Conservation (phyloP, 1,140 invertebrate species). For the Philaenus spumarius region DNA sequence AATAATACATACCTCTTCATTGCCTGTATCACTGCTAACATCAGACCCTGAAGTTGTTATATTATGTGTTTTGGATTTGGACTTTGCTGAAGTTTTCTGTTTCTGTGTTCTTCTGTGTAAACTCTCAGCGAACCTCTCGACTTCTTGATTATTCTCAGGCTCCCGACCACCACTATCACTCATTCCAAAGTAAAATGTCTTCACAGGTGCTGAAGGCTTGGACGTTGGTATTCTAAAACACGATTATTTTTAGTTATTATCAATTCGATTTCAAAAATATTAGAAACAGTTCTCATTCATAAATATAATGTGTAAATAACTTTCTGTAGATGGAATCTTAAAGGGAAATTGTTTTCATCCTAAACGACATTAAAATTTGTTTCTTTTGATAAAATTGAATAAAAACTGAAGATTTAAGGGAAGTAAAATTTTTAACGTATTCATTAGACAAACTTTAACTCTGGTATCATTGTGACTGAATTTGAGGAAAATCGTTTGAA, state of each 20-base stretch:
- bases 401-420: too few relatives aligned
- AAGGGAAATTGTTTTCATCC: too few relatives aligned
- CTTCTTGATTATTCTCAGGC: constrained; percentile 24
- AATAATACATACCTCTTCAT: constrained; percentile 20
- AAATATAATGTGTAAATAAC: constrained; percentile 18
- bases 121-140: constrained; percentile 39
- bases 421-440: too few relatives aligned
- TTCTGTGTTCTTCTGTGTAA: constrained; percentile 19
- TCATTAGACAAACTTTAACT: too few relatives aligned
- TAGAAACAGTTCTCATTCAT: constrained; percentile 36
- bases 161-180: constrained; percentile 40
- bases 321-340: not conserved
- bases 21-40: constrained; percentile 22
- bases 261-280: too few relatives aligned
- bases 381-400: too few relatives aligned
- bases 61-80: constrained; percentile 5
- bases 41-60: constrained; percentile 20
- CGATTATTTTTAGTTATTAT: not conserved
- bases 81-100: not conserved
- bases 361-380: too few relatives aligned
- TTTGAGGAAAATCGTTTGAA: too few relatives aligned
- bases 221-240: not conserved
- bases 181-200: constrained; percentile 75
- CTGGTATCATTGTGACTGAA: too few relatives aligned
- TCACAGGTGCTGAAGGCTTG: constrained; percentile 41